Evolutionary conservation across 2,888 invertebrate genomes (phyloP), one percentile per base, ranked within the genome.

Genomic region (Pogonocherus hispidulus): DNA sequence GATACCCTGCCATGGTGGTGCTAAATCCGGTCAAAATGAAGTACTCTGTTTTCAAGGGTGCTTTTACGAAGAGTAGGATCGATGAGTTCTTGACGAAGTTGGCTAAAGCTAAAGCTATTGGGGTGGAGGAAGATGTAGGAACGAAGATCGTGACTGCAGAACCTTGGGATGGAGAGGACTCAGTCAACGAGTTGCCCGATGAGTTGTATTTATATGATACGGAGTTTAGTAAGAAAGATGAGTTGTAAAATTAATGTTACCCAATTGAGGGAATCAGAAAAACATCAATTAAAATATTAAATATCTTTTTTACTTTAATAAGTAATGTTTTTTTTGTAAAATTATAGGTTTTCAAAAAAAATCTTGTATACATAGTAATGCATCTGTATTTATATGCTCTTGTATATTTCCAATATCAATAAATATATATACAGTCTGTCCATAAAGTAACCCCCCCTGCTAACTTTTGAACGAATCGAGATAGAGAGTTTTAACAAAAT

Each of bases 1-100:
- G 97, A 4, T 98, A 98, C 85, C 98, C 98, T 0, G 97, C 97
- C 0, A 91, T 98, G 91, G 96, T 95, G 1, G 96, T 95, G n/a
- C 91, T 98, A 67, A 98, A 97, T 86, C 90, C 93, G 18, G 94
- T 96, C 85, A 98, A 98, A 86, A 94, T 94, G 90, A 97, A 96
- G 84, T 74, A 67, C 20, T 44, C 63, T 0, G 54, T 44, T 0
- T 65, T 70, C 27, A 56, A 37, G 3, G 70, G 71, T 1, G 20
- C 67, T 0, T 73, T 72, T 44, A 41, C 67, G 14, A 18, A 57
- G 22, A 47, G 62, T 1, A 63, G 55, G 3, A 57, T 74, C n/a
- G 47, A 64, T 14, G 68, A 73, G 18, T 76, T 76, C 60, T 67
- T 74, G 47, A 55, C 41, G 1, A 97, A 97, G 82, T 88, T 99